Percentiles rank a stretch among this genome's conserved stretches.
These are phyloP conservation scores for Heterochromis multidens DNA, from an alignment of 2,113 vertebrate species.

Conservation along the genomic window DNA sequence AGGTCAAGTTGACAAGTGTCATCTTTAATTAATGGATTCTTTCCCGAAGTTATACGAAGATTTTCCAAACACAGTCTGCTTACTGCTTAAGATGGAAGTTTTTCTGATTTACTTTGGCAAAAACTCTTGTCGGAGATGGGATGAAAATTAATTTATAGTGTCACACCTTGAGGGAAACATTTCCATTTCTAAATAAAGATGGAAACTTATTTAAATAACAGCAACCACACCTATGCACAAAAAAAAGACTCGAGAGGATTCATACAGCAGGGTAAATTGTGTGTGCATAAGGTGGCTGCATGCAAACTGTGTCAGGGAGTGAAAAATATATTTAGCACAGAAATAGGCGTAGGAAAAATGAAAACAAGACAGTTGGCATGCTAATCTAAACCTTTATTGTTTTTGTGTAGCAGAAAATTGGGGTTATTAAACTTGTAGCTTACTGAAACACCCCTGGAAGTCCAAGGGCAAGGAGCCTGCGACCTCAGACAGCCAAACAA, in stretches of 20 bases:
- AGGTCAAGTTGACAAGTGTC: not conserved
- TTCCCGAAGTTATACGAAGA: not conserved
- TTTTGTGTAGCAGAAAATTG: not conserved
- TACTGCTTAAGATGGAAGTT: not conserved
- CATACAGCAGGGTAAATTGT: conserved; percentile 1
- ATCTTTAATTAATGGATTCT: not conserved
- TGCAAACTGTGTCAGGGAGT: conserved; percentile 23
- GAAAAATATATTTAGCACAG: conserved; percentile 34
- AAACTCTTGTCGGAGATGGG: not conserved
- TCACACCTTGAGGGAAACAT: conserved; percentile 9
- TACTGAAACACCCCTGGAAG: conserved; percentile 27
- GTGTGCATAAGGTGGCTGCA: not conserved
- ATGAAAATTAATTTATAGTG: not conserved
- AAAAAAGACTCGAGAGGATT: not conserved
- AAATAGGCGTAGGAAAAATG: conserved; percentile 18
- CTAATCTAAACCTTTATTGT: conserved; percentile 17
- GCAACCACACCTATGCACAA: not conserved
- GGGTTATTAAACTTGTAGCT: conserved; percentile 15
- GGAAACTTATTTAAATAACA: conserved; percentile 49
- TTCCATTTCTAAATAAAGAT: conserved; percentile 54
- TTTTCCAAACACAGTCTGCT: not conserved
- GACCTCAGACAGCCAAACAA: conserved; percentile 52
- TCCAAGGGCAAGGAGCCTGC: conserved; percentile 4
- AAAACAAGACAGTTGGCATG: conserved; percentile 5
- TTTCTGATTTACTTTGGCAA: conserved; percentile 19